phyloP scores from a whole-genome alignment of 2,888 invertebrate genomes.

The Conus canariensis region DNA sequence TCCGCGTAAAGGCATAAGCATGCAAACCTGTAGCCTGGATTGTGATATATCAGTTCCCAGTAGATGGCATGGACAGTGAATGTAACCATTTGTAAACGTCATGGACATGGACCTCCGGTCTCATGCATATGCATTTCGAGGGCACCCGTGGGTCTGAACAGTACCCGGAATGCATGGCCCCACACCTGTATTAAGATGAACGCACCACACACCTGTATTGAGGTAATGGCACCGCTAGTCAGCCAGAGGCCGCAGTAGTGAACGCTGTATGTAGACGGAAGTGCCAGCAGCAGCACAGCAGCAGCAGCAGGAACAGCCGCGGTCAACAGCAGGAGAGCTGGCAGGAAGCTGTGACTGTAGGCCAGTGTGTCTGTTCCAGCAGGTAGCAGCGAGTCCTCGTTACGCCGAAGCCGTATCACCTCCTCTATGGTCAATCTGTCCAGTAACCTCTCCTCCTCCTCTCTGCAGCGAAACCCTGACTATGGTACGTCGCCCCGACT shows the following conservation, averaged over 20 bases:
- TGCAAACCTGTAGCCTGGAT: not conserved
- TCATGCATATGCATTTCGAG: not conserved
- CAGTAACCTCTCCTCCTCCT: conserved; percentile 54
- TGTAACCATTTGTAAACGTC: conserved; percentile 2
- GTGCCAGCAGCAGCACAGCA: not conserved
- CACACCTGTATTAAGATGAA: not conserved
- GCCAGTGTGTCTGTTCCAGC: conserved; percentile 57
- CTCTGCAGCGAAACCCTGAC: conserved; percentile 66
- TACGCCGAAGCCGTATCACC: conserved; percentile 68
- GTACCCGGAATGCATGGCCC: not conserved
- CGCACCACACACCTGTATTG: not conserved
- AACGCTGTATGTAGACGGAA: not conserved
- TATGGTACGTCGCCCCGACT: conserved; percentile 64
- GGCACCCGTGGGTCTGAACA: not conserved
- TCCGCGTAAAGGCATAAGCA: not conserved
- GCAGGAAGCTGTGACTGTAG: not conserved
- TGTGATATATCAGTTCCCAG: not conserved
- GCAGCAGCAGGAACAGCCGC: too few species aligned
- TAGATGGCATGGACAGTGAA: not conserved
- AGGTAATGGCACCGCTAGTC: not conserved
- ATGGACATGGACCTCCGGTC: not conserved
- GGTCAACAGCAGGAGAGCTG: too few species aligned
- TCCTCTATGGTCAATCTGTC: conserved; percentile 73
- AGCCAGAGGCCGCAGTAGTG: not conserved
- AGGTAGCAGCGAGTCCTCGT: conserved; percentile 71